phyloP scores from a whole-genome alignment of 53 echinoderm and acorn worm genomes.

The Mesocentrotus franciscanus region DNA sequence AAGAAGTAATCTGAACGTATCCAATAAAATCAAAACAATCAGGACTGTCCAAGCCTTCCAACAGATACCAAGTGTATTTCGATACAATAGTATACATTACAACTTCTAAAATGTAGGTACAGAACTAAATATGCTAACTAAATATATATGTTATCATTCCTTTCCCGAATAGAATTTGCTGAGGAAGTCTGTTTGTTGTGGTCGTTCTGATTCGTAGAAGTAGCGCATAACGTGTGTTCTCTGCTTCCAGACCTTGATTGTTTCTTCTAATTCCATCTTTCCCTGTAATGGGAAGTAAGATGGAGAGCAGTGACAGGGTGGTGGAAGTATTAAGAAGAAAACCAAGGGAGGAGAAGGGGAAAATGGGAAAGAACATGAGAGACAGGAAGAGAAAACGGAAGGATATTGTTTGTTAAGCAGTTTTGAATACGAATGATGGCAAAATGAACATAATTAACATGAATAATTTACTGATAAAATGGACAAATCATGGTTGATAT shows the following conservation, averaged over 20 bases:
- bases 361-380: neutral
- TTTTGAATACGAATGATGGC: neutral
- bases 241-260: conserved; percentile 96
- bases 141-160: conserved; percentile 52
- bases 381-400: neutral
- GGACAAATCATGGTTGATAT: too few relatives aligned
- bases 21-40: neutral
- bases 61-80: conserved; percentile 7
- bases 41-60: neutral
- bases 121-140: conserved; percentile 46
- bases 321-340: neutral
- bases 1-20: neutral
- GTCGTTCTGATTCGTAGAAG: conserved; percentile 86
- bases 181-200: conserved; percentile 87
- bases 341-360: neutral
- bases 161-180: conserved; percentile 91
- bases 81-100: neutral
- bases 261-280: conserved; percentile 96
- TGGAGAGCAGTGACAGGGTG: neutral
- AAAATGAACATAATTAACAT: neutral
- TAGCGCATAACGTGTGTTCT: conserved; percentile 91
- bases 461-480: too few relatives aligned
- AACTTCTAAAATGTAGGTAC: conserved; percentile 2
- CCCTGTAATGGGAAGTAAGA: conserved; percentile 71
- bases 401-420: too few relatives aligned